Evolutionary conservation across 1,140 invertebrate genomes (phyloP).

Genomic region (Ceratosolen solmsi): DNA sequence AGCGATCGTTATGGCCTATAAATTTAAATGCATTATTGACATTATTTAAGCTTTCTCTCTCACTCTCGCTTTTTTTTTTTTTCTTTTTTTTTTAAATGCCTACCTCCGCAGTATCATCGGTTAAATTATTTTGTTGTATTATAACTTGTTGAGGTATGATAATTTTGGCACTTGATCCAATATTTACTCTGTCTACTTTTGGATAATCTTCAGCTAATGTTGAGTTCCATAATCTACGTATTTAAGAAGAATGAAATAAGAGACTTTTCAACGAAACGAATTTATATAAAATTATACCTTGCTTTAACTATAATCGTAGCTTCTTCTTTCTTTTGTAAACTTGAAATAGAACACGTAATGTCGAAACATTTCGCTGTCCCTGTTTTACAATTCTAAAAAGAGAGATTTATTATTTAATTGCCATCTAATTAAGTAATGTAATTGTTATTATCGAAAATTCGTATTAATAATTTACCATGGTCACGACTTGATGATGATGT

Average conservation of each 20-base stretch:
- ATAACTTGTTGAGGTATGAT: slow-evolving; percentile 80
- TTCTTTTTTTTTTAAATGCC: slow-evolving; percentile 53
- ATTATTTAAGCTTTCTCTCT: too few relatives aligned
- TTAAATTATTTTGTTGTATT: slow-evolving; percentile 81
- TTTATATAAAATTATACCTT: slow-evolving; percentile 67
- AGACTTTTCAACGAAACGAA: slow-evolving; percentile 15
- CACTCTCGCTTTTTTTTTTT: too few relatives aligned
- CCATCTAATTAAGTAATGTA: not conserved
- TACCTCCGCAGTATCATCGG: slow-evolving; percentile 79
- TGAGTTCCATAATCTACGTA: slow-evolving; percentile 87
- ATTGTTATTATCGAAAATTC: slow-evolving; percentile 34
- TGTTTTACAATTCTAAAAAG: slow-evolving; percentile 82
- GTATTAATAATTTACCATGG: slow-evolving; percentile 78
- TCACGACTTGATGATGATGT: slow-evolving; percentile 81
- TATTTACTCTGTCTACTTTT: slow-evolving; percentile 86
- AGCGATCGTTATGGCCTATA: slow-evolving; percentile 85
- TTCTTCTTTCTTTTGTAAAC: slow-evolving; percentile 82
- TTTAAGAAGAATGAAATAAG: not conserved
- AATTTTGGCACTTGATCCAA: slow-evolving; percentile 84
- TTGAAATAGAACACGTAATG: slow-evolving; percentile 86
- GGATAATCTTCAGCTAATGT: slow-evolving; percentile 92
- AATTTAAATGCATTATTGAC: slow-evolving; percentile 53
- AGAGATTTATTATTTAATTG: slow-evolving; percentile 28
- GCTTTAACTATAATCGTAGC: slow-evolving; percentile 86
- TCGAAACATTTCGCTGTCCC: slow-evolving; percentile 89